Percentiles rank a stretch among this genome's conserved stretches.
Conservation (phyloP, 2,888 invertebrate species). For the Synergus gifuensis region DNA sequence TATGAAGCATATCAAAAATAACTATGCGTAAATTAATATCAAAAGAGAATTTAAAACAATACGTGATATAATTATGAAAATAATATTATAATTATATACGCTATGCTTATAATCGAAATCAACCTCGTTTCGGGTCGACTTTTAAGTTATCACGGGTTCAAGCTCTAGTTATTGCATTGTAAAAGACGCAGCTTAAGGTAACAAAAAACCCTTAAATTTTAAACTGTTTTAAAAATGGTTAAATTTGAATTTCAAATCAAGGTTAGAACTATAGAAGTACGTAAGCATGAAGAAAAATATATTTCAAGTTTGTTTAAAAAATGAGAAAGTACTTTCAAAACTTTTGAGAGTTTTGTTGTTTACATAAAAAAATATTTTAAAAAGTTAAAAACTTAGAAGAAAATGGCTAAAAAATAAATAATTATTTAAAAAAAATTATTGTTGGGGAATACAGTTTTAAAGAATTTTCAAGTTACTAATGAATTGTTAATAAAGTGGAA, state of each 20-base stretch:
- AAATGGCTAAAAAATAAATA: no score
- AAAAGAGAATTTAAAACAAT: constrained; percentile 20
- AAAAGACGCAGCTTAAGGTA: constrained; percentile 69
- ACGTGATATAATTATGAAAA: not conserved
- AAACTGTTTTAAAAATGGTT: constrained; percentile 28
- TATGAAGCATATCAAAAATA: constrained; percentile 13
- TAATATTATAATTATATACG: constrained; percentile 28
- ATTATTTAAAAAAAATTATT: no score
- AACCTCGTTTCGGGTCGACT: constrained; percentile 47
- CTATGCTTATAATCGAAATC: constrained; percentile 49
- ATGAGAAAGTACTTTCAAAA: no score
- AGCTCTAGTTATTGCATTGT: constrained; percentile 75
- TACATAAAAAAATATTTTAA: no score
- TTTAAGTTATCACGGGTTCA: constrained; percentile 72
- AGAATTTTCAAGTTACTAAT: no score
- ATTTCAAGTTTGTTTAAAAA: no score
- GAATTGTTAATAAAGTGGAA: no score
- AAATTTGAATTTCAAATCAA: not conserved
- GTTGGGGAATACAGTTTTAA: no score
- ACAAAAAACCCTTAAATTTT: constrained; percentile 55
- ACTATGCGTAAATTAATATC: constrained; percentile 32
- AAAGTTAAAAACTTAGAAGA: no score
- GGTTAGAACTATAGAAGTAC: no score
- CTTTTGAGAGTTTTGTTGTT: no score
- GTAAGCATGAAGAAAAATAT: no score